Evolutionary conservation across 1,140 invertebrate species (phyloP).

Genomic region (Globodera rostochiensis): DNA sequence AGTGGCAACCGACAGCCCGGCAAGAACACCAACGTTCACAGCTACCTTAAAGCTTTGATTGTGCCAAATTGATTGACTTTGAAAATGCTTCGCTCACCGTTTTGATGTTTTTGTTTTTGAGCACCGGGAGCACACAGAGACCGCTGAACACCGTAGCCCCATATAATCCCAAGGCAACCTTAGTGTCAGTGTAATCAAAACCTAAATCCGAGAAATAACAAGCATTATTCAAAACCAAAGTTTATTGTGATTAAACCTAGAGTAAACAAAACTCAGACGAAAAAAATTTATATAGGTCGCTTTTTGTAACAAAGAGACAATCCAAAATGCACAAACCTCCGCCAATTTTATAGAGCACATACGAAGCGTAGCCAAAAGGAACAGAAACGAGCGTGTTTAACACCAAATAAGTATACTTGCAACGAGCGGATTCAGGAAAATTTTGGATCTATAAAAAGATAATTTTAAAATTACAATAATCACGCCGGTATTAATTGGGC

Average conservation of each 20-base stretch:
- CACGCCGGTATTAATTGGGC: no score
- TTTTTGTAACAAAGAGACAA: background rate
- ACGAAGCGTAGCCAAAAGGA: slow-evolving; percentile 63
- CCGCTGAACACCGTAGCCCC: slow-evolving; percentile 52
- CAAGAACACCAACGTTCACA: slow-evolving; percentile 48
- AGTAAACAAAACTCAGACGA: no score
- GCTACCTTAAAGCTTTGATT: slow-evolving; percentile 45
- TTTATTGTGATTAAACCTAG: no score
- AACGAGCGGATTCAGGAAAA: slow-evolving; percentile 53
- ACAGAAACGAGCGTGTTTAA: slow-evolving; percentile 49
- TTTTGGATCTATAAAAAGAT: background rate
- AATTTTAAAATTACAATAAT: background rate
- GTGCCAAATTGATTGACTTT: background rate
- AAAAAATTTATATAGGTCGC: no score
- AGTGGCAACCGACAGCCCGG: slow-evolving; percentile 49
- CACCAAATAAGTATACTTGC: slow-evolving; percentile 41
- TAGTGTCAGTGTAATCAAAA: slow-evolving; percentile 64
- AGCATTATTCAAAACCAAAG: background rate
- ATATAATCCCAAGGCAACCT: slow-evolving; percentile 57
- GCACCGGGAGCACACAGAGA: slow-evolving; percentile 43
- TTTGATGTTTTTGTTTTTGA: slow-evolving; percentile 56
- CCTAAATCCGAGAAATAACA: slow-evolving; percentile 26
- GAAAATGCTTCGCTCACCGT: slow-evolving; percentile 32
- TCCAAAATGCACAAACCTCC: slow-evolving; percentile 44
- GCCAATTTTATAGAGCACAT: slow-evolving; percentile 64